phyloP scores from a whole-genome alignment of 1,140 invertebrate genomes.

The Megalopta genalis region DNA sequence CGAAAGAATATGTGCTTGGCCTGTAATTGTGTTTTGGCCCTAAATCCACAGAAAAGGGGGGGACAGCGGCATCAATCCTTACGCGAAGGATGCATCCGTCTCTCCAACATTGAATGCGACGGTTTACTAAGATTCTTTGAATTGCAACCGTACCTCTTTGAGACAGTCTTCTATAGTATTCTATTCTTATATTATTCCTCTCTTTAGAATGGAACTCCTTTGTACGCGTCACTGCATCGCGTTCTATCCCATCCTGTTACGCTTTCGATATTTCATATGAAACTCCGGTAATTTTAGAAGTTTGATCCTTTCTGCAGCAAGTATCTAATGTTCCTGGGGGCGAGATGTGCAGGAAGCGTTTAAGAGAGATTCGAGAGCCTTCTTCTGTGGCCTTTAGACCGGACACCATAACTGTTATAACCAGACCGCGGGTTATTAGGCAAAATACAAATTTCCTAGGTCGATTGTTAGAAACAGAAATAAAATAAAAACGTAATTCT shows the following conservation, averaged over 20 bases:
- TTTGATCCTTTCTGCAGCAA: not conserved
- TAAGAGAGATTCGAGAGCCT: not conserved
- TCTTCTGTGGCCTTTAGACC: not conserved
- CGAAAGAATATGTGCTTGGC: no score
- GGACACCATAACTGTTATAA: no score
- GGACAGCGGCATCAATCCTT: not conserved
- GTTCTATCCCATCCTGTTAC: conserved; percentile 10
- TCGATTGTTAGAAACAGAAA: no score
- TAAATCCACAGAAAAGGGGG: not conserved
- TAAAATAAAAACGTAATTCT: no score
- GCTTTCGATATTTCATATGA: conserved; percentile 22
- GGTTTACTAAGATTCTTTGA: conserved; percentile 15
- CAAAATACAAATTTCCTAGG: no score
- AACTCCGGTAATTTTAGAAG: conserved; percentile 5
- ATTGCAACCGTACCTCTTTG: conserved; percentile 1
- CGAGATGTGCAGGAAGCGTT: not conserved
- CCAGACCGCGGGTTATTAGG: no score
- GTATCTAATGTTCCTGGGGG: not conserved
- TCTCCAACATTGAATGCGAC: not conserved
- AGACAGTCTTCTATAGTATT: not conserved
- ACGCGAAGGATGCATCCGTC: not conserved
- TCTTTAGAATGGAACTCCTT: conserved; percentile 1
- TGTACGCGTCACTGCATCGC: conserved; percentile 21
- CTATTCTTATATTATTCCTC: conserved; percentile 2
- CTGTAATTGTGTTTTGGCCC: no score